Evolutionary conservation across 2,797 vertebrate genomes (phyloP), one percentile per base, ranked within the genome.

Genomic region (Pseudochaenichthys georgianus): DNA sequence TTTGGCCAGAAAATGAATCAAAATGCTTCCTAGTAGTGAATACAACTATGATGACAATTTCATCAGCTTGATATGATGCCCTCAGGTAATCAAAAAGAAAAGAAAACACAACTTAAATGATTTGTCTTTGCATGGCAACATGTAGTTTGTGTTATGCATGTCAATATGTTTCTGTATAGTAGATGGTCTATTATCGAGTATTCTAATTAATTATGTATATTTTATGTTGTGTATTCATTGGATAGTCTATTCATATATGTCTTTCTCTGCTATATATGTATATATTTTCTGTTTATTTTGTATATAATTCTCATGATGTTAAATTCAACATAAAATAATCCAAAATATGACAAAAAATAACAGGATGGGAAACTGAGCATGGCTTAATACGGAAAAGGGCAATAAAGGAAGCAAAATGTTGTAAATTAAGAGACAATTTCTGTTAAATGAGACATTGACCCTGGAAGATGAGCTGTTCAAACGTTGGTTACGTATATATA

Each of bases 371-470:
- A 3, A 58, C 4, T 9, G 1, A 50, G 5, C 48, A 53, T 64
- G 8, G 12, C 1, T 2, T 45, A 53, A 45, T 13, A 38, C 4
- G 4, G 42, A 62, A 23, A 17, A 52, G 55, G 1, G 43, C 21
- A 48, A 64, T 50, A 60, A 65, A 23, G 2, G 17, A 68, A 59
- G 41, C 13, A 16, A 53, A 59, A 78, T 70, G 23, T 43, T 16
- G 17, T 43, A 1, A 75, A 60, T 79, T 80, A 43, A 57, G 16
- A 75, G 34, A 66, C 19, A 69, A 73, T 66, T 82, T 31, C 57
- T 48, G 59, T 72, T 66, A 62, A 89, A 82, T 78, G 70, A 73
- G 66, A 83, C 52, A 54, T 50, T 67, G 54, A 69, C 28, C 57
- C 47, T 10, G 19, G 15, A 15, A 47, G 77, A 82, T 83, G 64